Conservation (phyloP, 2,113 vertebrate genomes). For the Sylvia atricapilla region DNA sequence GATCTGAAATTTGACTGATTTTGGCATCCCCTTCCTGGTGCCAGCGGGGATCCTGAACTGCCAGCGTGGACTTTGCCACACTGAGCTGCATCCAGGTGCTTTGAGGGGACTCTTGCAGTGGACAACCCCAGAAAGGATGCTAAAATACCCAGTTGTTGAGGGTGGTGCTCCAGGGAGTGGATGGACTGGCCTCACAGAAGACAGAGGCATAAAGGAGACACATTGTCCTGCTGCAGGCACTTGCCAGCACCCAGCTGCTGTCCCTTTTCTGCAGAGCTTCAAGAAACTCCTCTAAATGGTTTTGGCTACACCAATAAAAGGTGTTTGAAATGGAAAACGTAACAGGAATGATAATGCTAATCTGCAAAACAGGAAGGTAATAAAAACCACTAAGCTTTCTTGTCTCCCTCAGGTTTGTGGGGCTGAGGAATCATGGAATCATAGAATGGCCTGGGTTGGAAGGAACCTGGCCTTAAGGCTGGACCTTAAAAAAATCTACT, state of each 20-base stretch:
- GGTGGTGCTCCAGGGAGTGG: not conserved
- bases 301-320: not conserved
- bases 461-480: not conserved
- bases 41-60: not conserved
- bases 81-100: not conserved
- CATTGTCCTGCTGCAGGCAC: not conserved
- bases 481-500: not conserved
- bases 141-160: not conserved
- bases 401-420: not conserved
- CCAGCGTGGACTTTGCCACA: not conserved
- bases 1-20: not conserved
- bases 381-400: not conserved
- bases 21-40: accelerated
- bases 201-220: not conserved
- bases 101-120: not conserved
- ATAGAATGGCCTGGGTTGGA: not conserved
- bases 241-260: not conserved
- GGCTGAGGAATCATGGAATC: not conserved
- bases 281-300: not conserved
- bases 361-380: not conserved
- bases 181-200: not conserved
- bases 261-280: not conserved
- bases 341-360: not conserved
- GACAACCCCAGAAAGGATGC: not conserved
- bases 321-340: not conserved